phyloP scores from a whole-genome alignment of 2,888 invertebrate species.

The Platypus cylindrus region DNA sequence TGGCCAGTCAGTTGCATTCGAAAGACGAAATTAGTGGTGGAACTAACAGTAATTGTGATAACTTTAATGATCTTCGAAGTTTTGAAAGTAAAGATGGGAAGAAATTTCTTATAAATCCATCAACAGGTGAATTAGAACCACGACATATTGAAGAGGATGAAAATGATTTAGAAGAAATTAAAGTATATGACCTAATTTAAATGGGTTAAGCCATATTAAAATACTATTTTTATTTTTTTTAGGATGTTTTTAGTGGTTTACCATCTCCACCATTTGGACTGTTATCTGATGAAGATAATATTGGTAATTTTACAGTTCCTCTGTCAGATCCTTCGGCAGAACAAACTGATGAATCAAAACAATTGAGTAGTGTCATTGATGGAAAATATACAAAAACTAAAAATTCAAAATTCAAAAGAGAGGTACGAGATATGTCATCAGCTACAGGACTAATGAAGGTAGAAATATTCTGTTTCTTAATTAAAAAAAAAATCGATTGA shows the following conservation, averaged over 20 bases:
- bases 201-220: constrained; percentile 5
- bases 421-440: constrained; percentile 33
- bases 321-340: constrained; percentile 30
- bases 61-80: constrained; percentile 19
- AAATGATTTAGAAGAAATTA: constrained; percentile 25
- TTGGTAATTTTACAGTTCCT: constrained; percentile 10
- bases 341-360: constrained; percentile 33
- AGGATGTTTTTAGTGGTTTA: constrained; percentile 23
- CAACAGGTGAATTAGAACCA: constrained; percentile 76
- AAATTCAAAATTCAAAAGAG: constrained; percentile 22
- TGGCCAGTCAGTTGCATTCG: constrained; percentile 11
- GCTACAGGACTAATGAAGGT: too few relatives aligned
- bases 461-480: not conserved
- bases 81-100: too few relatives aligned
- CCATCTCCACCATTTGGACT: constrained; percentile 24
- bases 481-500: not conserved
- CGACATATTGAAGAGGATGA: constrained; percentile 55
- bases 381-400: constrained; percentile 27
- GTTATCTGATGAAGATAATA: constrained; percentile 45
- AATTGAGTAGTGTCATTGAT: constrained; percentile 25
- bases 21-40: constrained; percentile 4
- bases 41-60: not conserved
- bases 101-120: constrained; percentile 79
- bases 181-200: constrained; percentile 5
- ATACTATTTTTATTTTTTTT: constrained; percentile 4